Conservation (phyloP, 2,797 vertebrate species). For the Carapus acus region DNA sequence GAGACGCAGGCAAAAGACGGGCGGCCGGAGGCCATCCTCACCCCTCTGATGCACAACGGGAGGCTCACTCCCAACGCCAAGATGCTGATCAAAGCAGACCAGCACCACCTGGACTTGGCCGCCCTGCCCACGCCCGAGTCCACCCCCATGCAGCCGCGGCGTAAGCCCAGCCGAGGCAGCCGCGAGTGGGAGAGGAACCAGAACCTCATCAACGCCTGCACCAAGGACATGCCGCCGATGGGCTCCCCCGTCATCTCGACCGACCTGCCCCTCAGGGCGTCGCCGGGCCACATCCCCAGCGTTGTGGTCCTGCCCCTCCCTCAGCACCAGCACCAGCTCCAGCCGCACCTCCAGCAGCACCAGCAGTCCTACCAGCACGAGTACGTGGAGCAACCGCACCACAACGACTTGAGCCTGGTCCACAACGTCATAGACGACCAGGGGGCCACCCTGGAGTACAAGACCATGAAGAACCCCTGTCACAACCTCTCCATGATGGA, state of each 20-base stretch:
- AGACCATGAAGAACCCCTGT: constrained; percentile 89
- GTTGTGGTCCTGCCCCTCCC: constrained; percentile 90
- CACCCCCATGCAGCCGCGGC: constrained; percentile 93
- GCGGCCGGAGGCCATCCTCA: constrained; percentile 90
- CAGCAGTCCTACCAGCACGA: constrained; percentile 94
- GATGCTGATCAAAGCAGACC: constrained; percentile 94
- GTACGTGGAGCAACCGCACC: constrained; percentile 94
- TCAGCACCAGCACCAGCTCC: constrained; percentile 78
- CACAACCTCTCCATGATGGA: constrained; percentile 83
- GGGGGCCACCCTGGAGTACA: constrained; percentile 92
- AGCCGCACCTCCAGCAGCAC: constrained; percentile 72
- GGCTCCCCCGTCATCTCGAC: constrained; percentile 90
- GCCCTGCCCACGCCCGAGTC: constrained; percentile 94
- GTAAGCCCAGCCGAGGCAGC: constrained; percentile 88
- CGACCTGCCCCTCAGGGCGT: constrained; percentile 86
- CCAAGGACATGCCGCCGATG: constrained; percentile 89
- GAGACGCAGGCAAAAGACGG: constrained; percentile 92
- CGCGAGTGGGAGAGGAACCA: constrained; percentile 97
- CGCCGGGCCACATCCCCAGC: constrained; percentile 93
- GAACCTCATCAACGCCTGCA: constrained; percentile 96
- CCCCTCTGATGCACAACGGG: constrained; percentile 94
- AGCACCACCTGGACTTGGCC: constrained; percentile 91
- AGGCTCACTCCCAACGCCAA: constrained; percentile 83
- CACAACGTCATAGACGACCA: constrained; percentile 82
- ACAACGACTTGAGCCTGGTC: constrained; percentile 75